Evolutionary conservation across 1,140 invertebrate genomes (phyloP).

Genomic region (Muscidifurax raptorellus): DNA sequence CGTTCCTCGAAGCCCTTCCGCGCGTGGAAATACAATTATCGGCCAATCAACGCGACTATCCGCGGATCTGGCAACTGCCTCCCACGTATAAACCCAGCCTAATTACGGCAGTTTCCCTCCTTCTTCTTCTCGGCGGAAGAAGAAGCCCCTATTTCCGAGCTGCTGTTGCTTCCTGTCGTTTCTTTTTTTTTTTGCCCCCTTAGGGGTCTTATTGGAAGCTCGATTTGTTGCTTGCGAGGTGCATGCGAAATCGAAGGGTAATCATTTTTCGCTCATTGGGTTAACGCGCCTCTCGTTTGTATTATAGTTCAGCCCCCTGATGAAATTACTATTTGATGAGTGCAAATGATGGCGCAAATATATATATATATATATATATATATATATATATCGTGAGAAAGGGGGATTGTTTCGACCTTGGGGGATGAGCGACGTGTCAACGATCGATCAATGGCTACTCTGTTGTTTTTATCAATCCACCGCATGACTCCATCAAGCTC

Average conservation of each 20-base stretch:
- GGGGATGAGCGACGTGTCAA: neutral
- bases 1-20: slow-evolving; percentile 23
- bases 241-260: neutral
- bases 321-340: neutral
- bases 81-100: slow-evolving; percentile 17
- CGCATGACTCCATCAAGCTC: neutral
- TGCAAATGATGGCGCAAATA: too few relatives aligned
- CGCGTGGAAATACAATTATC: slow-evolving; percentile 63
- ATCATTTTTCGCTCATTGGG: too few relatives aligned
- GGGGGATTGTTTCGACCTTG: neutral
- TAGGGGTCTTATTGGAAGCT: neutral
- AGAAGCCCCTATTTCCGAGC: slow-evolving; percentile 7
- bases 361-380: too few relatives aligned
- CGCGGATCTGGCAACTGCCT: neutral
- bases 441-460: neutral
- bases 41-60: slow-evolving; percentile 57
- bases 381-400: too few relatives aligned
- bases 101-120: slow-evolving; percentile 13
- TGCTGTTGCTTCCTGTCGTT: neutral
- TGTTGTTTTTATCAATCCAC: neutral
- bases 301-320: neutral
- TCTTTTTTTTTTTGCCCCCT: neutral
- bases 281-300: neutral
- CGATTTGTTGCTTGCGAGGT: neutral
- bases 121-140: neutral